Conservation (phyloP, 2,113 vertebrate genomes). For the Cyphomyrus plagiostoma region DNA sequence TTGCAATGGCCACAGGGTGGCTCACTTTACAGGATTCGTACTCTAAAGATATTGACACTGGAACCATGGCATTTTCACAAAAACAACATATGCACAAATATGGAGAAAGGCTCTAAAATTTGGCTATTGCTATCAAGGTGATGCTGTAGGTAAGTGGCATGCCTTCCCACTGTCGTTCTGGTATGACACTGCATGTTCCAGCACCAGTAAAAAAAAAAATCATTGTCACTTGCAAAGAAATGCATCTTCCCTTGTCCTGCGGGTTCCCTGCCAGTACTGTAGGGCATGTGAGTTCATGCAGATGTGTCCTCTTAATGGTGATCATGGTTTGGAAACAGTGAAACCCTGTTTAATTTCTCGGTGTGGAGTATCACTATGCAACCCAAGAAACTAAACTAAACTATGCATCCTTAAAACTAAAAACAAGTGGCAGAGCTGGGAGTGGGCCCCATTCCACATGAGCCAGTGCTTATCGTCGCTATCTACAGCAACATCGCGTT, state of each 20-base stretch:
- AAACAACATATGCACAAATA: neutral
- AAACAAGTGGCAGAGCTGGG: constrained; percentile 48
- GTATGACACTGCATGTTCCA: neutral
- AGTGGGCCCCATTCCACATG: constrained; percentile 36
- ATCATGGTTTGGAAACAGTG: constrained; percentile 53
- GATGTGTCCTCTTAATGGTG: constrained; percentile 34
- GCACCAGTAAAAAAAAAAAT: neutral
- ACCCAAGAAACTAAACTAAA: constrained; percentile 27
- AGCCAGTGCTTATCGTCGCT: constrained; percentile 44
- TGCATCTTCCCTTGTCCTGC: constrained; percentile 36
- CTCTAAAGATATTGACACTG: neutral
- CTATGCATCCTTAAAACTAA: constrained; percentile 49
- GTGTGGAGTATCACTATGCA: constrained; percentile 49
- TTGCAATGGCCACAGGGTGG: neutral
- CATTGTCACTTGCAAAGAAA: neutral
- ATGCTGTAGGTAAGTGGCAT: neutral
- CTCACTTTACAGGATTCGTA: neutral
- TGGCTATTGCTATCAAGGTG: neutral
- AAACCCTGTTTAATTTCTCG: constrained; percentile 31
- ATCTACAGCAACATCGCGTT: constrained; percentile 44
- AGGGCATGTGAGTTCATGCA: constrained; percentile 38
- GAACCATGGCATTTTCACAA: neutral
- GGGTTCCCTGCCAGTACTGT: constrained; percentile 33
- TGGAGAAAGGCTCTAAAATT: neutral
- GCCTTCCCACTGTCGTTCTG: neutral